Evolutionary conservation across 2,797 vertebrate species (phyloP).

Genomic region (Mormyrus proboscirostris): DNA sequence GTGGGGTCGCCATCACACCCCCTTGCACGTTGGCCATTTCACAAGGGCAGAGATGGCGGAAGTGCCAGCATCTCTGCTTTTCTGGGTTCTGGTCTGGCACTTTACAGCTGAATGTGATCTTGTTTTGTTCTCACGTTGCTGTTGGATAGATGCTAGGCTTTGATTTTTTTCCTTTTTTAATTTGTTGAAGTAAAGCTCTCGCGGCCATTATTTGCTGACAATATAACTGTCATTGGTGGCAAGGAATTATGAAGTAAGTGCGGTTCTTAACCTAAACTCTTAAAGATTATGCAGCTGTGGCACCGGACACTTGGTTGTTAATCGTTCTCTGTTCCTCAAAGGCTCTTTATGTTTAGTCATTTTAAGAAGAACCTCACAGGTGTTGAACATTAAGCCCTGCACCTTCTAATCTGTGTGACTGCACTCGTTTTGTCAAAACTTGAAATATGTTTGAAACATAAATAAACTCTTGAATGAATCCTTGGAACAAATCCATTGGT

Average conservation of each 20-base stretch:
- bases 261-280: not conserved
- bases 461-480: not conserved
- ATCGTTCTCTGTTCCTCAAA: not conserved
- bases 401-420: not conserved
- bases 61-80: not conserved
- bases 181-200: not conserved
- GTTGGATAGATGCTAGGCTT: not conserved
- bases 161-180: conserved; percentile 10
- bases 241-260: not conserved
- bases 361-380: not conserved
- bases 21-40: not conserved
- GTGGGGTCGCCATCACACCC: not conserved
- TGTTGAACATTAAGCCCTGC: not conserved
- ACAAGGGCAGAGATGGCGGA: not conserved
- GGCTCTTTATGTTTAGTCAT: not conserved
- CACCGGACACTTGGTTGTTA: not conserved
- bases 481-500: not conserved
- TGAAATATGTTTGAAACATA: not conserved
- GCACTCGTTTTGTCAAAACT: not conserved
- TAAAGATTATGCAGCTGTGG: not conserved
- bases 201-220: not conserved
- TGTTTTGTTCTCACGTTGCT: not conserved
- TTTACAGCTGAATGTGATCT: not conserved
- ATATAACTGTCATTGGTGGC: not conserved
- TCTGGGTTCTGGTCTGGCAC: not conserved